Conservation (phyloP, 2,113 vertebrate species). For the Gymnarchus niloticus region DNA sequence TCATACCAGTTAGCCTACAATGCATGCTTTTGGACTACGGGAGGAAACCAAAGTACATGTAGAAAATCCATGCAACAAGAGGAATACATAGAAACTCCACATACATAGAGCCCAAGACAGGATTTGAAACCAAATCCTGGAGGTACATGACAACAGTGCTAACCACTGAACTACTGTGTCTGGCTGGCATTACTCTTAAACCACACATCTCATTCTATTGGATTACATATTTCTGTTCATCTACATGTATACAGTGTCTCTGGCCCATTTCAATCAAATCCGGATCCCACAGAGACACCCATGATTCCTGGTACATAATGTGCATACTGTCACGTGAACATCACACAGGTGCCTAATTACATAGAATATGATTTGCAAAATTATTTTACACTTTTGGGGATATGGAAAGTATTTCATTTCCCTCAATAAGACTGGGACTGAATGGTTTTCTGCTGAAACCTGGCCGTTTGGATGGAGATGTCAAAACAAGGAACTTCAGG, state of each 20-base stretch:
- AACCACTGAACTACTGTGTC: no score
- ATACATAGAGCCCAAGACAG: no score
- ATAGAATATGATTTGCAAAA: not conserved
- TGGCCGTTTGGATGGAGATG: not conserved
- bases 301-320: not conserved
- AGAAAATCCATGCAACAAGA: no score
- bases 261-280: not conserved
- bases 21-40: no score
- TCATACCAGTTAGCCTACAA: no score
- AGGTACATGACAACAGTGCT: no score
- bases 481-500: not conserved
- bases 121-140: no score
- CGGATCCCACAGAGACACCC: not conserved
- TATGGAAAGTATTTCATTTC: not conserved
- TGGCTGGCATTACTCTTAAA: not conserved
- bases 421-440: not conserved
- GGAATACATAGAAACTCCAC: no score
- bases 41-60: no score
- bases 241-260: not conserved
- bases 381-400: not conserved
- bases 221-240: not conserved
- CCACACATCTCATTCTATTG: not conserved
- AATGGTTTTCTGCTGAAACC: not conserved
- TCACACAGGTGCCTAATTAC: not conserved
- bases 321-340: no score